Percentiles rank a stretch among this genome's conserved stretches.
phyloP scores from a whole-genome alignment of 2,888 invertebrate species.

The Scaptomyza reducta region DNA sequence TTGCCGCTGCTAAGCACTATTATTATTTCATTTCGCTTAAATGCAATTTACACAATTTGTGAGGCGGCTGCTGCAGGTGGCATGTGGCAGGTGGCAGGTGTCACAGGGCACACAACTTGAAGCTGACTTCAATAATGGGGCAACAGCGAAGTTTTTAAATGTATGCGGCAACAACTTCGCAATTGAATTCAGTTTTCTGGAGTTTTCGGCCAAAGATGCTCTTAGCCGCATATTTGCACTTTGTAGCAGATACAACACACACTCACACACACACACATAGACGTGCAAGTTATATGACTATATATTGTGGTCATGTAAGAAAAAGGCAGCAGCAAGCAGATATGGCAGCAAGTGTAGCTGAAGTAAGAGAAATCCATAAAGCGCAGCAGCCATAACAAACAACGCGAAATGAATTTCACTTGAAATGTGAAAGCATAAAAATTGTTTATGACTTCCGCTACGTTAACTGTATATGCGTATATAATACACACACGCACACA shows the following conservation, averaged over 20 bases:
- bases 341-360: conserved; percentile 19
- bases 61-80: neutral
- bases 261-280: conserved; percentile 13
- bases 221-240: conserved; percentile 28
- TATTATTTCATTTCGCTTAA: conserved; percentile 32
- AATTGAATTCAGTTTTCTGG: conserved; percentile 54
- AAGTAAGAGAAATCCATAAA: conserved; percentile 62
- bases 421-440: conserved; percentile 79
- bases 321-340: conserved; percentile 21
- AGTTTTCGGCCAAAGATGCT: conserved; percentile 15
- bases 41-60: conserved; percentile 45
- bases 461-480: conserved; percentile 46
- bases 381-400: conserved; percentile 79
- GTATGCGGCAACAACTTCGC: conserved; percentile 19
- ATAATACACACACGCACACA: neutral
- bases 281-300: conserved; percentile 43
- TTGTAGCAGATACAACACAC: conserved; percentile 39
- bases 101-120: neutral
- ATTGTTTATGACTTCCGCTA: conserved; percentile 77
- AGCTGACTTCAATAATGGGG: conserved; percentile 26
- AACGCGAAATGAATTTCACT: conserved; percentile 78
- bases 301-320: conserved; percentile 64
- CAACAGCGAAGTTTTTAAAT: conserved; percentile 25
- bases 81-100: conserved; percentile 15
- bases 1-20: conserved; percentile 34